Evolutionary conservation across 2,113 vertebrate genomes (phyloP).

Genomic region (Penelope pileata): DNA sequence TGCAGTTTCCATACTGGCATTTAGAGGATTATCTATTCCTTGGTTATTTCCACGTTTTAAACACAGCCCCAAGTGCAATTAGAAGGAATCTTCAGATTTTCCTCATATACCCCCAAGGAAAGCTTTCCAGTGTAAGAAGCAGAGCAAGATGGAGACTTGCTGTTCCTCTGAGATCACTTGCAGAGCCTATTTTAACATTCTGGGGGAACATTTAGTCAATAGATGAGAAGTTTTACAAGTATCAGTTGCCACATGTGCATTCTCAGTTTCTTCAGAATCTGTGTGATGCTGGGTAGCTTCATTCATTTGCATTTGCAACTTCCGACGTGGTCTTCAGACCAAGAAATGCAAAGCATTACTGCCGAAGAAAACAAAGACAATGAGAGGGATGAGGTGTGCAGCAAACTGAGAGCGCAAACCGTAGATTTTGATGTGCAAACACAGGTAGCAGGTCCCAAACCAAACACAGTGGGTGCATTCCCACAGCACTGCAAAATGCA

Average conservation of each 20-base stretch:
- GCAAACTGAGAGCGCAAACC: background rate
- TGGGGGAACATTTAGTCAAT: background rate
- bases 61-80: background rate
- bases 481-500: background rate
- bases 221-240: background rate
- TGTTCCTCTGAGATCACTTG: background rate
- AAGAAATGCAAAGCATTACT: background rate
- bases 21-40: background rate
- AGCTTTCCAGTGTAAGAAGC: background rate
- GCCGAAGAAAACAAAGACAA: background rate
- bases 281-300: background rate
- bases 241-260: background rate
- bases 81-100: background rate
- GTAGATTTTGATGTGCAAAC: background rate
- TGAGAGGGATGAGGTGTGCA: background rate
- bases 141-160: background rate
- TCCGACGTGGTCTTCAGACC: background rate
- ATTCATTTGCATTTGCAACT: background rate
- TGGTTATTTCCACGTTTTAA: background rate
- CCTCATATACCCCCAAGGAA: background rate
- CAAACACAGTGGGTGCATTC: accelerated
- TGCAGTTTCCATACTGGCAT: background rate
- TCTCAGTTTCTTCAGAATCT: background rate
- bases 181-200: background rate
- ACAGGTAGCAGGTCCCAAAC: background rate